These are phyloP conservation scores for Stigmatopora nigra DNA, from an alignment of 2,113 vertebrate genomes.

Conservation along the genomic window DNA sequence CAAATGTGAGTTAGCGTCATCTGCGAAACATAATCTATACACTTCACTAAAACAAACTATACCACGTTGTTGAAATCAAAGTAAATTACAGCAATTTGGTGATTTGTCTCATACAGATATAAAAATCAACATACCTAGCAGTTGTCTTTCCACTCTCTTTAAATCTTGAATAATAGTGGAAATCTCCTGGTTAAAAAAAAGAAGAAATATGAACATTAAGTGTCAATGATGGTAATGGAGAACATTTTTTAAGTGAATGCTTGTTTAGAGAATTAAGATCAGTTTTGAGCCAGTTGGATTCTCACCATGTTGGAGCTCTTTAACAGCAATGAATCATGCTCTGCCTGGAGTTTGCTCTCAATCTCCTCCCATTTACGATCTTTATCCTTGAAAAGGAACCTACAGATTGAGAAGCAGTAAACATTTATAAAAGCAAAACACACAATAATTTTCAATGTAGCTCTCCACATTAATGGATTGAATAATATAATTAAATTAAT, in stretches of 20 bases:
- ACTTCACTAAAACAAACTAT: neutral
- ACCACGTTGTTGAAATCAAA: neutral
- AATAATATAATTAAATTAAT: conserved; percentile 1
- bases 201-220: conserved; percentile 11
- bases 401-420: conserved; percentile 51
- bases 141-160: conserved; percentile 86
- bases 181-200: conserved; percentile 77
- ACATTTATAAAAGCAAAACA: conserved; percentile 43
- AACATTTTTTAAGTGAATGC: neutral
- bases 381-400: conserved; percentile 96
- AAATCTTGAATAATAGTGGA: conserved; percentile 88
- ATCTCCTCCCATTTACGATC: conserved; percentile 95
- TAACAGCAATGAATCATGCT: conserved; percentile 88
- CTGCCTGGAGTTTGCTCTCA: conserved; percentile 83
- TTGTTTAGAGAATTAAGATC: conserved; percentile 2
- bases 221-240: neutral
- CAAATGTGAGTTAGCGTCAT: too few relatives aligned
- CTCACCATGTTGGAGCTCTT: conserved; percentile 92
- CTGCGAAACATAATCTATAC: too few relatives aligned
- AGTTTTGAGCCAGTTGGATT: neutral
- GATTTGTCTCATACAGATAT: neutral
- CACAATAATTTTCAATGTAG: conserved; percentile 18
- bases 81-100: neutral
- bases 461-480: neutral
- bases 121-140: conserved; percentile 74